A percentile compares a stretch with the other conserved stretches of the same genome.
These are phyloP conservation scores for Agelastica alni DNA, from an alignment of 2,888 invertebrate genomes.

Conservation along the genomic window DNA sequence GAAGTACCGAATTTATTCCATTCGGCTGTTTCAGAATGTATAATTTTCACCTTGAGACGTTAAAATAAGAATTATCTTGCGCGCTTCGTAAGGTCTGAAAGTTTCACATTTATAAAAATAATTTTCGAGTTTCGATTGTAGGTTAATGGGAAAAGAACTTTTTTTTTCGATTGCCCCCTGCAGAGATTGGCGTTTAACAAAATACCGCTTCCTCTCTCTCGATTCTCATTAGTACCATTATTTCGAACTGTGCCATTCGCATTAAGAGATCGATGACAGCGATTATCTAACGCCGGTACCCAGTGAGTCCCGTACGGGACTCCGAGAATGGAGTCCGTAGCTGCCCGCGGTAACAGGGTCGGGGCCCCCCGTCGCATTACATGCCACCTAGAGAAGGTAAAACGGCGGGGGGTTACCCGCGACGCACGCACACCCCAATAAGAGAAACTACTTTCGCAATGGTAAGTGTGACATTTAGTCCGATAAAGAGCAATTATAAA, in stretches of 20 bases:
- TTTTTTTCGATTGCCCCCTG: no score
- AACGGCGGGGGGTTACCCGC: conserved; percentile 34
- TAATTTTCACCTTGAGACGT: no score
- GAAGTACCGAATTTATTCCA: no score
- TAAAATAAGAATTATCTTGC: no score
- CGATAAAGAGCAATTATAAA: no score
- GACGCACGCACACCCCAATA: conserved; percentile 38
- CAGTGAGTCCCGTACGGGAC: not conserved
- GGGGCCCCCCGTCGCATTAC: conserved; percentile 36
- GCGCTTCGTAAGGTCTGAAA: no score
- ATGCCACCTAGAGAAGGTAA: conserved; percentile 45
- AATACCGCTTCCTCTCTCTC: not conserved
- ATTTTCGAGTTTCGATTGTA: no score
- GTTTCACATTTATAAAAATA: no score
- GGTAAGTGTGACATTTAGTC: not conserved
- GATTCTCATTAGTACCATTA: conserved; percentile 19
- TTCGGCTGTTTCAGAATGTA: no score
- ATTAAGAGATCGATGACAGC: conserved; percentile 29
- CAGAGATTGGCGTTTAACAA: not conserved
- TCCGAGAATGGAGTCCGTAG: conserved; percentile 6
- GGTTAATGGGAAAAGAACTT: no score
- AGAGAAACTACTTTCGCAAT: conserved; percentile 36
- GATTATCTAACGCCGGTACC: conserved; percentile 17
- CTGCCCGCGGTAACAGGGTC: conserved; percentile 10
- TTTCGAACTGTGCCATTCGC: conserved; percentile 20